phyloP scores from a whole-genome alignment of 2,888 invertebrate species.

The Steinernema scapterisci region DNA sequence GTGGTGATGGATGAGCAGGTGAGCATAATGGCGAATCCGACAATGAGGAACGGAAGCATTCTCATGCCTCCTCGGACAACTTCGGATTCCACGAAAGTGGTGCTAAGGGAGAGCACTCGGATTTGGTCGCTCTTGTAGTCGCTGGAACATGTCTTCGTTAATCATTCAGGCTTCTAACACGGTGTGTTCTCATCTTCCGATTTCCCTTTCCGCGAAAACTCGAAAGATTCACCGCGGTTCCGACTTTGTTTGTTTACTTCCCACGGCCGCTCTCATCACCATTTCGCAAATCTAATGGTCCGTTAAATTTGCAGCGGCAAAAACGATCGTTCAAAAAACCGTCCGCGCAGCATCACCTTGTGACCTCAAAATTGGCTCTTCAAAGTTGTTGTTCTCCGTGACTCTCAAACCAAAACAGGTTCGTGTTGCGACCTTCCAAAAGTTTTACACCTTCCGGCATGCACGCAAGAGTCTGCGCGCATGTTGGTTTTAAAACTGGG shows the following conservation, averaged over 20 bases:
- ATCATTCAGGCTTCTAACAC: too few species aligned
- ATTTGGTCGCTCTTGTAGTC: slow-evolving; percentile 52
- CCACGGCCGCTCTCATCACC: too few species aligned
- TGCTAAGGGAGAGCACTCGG: slow-evolving; percentile 57
- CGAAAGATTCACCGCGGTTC: too few species aligned
- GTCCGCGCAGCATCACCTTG: neutral
- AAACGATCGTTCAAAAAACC: neutral
- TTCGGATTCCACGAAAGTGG: slow-evolving; percentile 61
- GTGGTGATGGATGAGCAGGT: slow-evolving; percentile 54
- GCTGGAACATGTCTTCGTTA: slow-evolving; percentile 39
- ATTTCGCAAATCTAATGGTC: too few species aligned
- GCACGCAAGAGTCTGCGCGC: neutral
- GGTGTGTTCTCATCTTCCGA: neutral
- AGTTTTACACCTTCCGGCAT: neutral
- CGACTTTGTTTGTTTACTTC: too few species aligned
- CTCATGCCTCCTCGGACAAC: slow-evolving; percentile 52
- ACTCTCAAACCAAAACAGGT: too few species aligned
- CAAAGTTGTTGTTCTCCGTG: too few species aligned
- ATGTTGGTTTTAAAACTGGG: slow-evolving; percentile 15
- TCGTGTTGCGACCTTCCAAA: neutral
- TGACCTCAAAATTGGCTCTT: too few species aligned
- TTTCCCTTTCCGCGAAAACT: too few species aligned
- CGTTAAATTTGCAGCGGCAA: neutral
- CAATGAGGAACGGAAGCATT: slow-evolving; percentile 57
- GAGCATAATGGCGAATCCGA: slow-evolving; percentile 61